These are phyloP conservation scores for Dicrurus megarhynchus DNA, from an alignment of 2,113 vertebrate species.

Conservation along the genomic window DNA sequence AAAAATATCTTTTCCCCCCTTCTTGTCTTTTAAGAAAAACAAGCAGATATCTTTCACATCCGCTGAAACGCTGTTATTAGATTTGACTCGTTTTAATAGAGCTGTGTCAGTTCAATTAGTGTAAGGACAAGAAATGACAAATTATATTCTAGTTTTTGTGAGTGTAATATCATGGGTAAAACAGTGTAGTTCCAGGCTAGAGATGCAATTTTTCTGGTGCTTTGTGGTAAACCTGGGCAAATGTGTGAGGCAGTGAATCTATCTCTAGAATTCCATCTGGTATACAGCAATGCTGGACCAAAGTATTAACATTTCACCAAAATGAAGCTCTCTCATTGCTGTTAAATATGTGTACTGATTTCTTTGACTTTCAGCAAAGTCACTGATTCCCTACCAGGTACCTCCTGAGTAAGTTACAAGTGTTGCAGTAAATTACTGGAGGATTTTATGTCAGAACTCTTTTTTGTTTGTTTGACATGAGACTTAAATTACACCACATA, in stretches of 20 bases:
- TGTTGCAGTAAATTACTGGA: neutral
- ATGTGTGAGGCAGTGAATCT: neutral
- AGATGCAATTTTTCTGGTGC: neutral
- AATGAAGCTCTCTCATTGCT: neutral
- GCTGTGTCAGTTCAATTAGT: constrained; percentile 28
- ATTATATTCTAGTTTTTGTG: neutral
- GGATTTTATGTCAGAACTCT: neutral
- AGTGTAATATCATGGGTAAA: neutral
- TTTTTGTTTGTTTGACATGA: neutral
- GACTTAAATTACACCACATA: neutral
- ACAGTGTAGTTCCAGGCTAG: neutral
- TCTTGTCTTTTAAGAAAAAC: constrained; percentile 42
- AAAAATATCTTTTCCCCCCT: neutral
- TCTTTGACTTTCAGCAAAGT: neutral
- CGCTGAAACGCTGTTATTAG: constrained; percentile 32
- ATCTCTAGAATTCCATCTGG: neutral
- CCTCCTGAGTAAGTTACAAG: neutral
- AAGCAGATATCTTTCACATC: constrained; percentile 22
- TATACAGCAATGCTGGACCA: neutral
- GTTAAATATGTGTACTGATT: neutral
- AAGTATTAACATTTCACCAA: neutral
- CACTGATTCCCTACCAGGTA: neutral
- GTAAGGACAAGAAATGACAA: neutral
- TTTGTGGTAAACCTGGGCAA: neutral
- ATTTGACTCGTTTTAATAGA: constrained; percentile 19